These are phyloP conservation scores for Hemibagrus wyckioides DNA, from an alignment of 2,113 vertebrate genomes.

Conservation along the genomic window DNA sequence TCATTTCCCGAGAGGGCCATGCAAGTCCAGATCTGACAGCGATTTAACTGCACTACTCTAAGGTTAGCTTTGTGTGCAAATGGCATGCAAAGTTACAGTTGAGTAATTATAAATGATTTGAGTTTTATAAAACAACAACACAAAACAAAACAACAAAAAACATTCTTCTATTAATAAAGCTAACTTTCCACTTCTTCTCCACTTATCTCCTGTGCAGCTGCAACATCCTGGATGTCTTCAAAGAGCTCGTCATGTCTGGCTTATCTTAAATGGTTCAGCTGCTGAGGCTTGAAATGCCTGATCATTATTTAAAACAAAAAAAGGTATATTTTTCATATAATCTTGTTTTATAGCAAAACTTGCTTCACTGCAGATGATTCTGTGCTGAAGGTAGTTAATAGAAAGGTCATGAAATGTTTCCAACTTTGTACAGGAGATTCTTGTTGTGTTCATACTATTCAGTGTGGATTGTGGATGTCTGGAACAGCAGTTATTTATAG, in stretches of 20 bases:
- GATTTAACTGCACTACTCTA: background rate
- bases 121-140: background rate
- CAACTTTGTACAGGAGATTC: background rate
- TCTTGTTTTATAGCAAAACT: background rate
- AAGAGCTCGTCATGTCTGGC: background rate
- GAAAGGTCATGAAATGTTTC: background rate
- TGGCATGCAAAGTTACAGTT: background rate
- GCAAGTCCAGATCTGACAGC: background rate
- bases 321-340: background rate
- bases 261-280: background rate
- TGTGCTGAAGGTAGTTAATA: background rate
- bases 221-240: background rate
- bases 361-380: background rate
- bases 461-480: background rate
- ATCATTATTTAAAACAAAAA: background rate
- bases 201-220: background rate
- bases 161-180: background rate
- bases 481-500: background rate
- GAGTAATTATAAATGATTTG: background rate
- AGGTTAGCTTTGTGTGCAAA: background rate
- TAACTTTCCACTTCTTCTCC: background rate
- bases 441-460: background rate
- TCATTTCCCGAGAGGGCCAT: background rate
- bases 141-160: too few relatives aligned
- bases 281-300: background rate